A percentile compares a stretch with the other conserved stretches of the same genome.
These are phyloP conservation scores for Cyrtorhinus lividipennis DNA, from an alignment of 1,140 invertebrate species.

Conservation along the genomic window DNA sequence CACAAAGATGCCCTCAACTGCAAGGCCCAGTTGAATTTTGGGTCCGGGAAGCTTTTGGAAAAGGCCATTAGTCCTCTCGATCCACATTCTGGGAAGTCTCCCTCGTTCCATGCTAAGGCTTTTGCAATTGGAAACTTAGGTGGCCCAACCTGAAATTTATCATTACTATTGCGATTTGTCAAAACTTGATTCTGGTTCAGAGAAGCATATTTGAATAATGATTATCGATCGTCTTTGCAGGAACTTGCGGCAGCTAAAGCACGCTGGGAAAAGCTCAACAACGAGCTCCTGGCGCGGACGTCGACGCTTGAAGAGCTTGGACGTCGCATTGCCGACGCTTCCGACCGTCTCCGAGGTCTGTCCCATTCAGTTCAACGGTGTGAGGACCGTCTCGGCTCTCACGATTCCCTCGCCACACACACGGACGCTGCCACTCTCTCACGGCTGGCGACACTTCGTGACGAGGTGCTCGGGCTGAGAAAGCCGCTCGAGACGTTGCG, in stretches of 20 bases:
- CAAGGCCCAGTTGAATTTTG: too few relatives aligned
- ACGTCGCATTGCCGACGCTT: slow-evolving; percentile 66
- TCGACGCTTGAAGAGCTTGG: slow-evolving; percentile 72
- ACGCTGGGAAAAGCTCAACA: slow-evolving; percentile 80
- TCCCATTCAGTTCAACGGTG: slow-evolving; percentile 67
- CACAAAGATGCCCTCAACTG: too few relatives aligned
- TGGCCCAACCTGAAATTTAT: too few relatives aligned
- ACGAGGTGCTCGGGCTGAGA: slow-evolving; percentile 57
- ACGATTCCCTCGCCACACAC: slow-evolving; percentile 47
- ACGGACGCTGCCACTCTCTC: slow-evolving; percentile 14
- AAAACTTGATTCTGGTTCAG: too few relatives aligned
- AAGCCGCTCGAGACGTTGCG: slow-evolving; percentile 59
- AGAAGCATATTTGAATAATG: too few relatives aligned
- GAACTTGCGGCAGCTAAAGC: slow-evolving; percentile 48
- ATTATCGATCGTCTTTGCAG: too few relatives aligned
- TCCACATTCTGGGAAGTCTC: too few relatives aligned
- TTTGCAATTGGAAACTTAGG: too few relatives aligned
- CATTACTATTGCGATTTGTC: too few relatives aligned
- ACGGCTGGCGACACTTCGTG: slow-evolving; percentile 39
- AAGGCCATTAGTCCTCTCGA: too few relatives aligned
- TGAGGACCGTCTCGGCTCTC: slow-evolving; percentile 74
- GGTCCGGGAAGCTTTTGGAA: too few relatives aligned
- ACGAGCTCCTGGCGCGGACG: slow-evolving; percentile 45
- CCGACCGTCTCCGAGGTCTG: slow-evolving; percentile 67
- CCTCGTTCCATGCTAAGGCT: too few relatives aligned